phyloP scores from a whole-genome alignment of 1,140 invertebrate genomes.

The Lordiphosa mommai region DNA sequence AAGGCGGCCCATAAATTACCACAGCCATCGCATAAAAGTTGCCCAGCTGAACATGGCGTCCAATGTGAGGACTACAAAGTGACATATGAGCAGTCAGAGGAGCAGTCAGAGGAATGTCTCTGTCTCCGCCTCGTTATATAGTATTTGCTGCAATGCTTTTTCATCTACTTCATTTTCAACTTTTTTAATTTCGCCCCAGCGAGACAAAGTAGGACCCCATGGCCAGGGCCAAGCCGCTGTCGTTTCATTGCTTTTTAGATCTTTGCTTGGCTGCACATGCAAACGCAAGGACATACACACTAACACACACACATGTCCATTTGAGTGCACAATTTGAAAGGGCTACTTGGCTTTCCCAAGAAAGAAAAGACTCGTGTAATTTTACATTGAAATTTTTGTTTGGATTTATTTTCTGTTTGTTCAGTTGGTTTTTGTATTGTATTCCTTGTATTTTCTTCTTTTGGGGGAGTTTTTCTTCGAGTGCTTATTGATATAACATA shows the following conservation, averaged over 20 bases:
- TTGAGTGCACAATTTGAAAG: constrained; percentile 72
- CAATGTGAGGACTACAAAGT: constrained; percentile 34
- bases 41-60: constrained; percentile 1
- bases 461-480: constrained; percentile 42
- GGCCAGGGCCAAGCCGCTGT: constrained; percentile 61
- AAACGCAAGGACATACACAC: constrained; percentile 34
- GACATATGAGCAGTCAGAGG: constrained; percentile 34
- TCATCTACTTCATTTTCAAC: constrained; percentile 6
- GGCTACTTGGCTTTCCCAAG: constrained; percentile 53
- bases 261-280: constrained; percentile 68
- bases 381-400: constrained; percentile 60
- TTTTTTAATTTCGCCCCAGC: constrained; percentile 48
- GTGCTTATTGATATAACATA: constrained; percentile 71
- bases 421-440: constrained; percentile 61
- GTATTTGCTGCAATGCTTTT: constrained; percentile 31
- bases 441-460: constrained; percentile 62
- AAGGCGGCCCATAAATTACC: constrained; percentile 45
- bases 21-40: neutral
- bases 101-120: constrained; percentile 1
- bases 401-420: constrained; percentile 62
- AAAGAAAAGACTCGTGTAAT: neutral
- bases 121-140: constrained; percentile 17
- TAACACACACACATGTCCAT: constrained; percentile 39
- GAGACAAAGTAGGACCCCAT: constrained; percentile 64
- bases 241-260: constrained; percentile 68